A percentile compares a stretch with the other conserved stretches of the same genome.
Evolutionary conservation across 2,113 vertebrate species (phyloP).

Genomic region (Sapajus apella): DNA sequence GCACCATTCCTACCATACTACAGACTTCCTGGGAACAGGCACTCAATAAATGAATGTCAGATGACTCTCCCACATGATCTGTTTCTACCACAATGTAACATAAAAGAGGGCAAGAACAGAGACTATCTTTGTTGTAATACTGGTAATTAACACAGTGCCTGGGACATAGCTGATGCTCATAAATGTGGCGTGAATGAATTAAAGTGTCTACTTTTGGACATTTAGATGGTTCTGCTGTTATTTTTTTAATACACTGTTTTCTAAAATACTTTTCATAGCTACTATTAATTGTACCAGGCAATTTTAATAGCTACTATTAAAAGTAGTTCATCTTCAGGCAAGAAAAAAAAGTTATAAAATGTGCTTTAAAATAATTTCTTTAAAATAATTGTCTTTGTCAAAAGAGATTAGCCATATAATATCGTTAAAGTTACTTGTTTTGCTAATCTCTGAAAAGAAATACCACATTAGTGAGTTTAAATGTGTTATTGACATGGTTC

Average conservation of each 20-base stretch:
- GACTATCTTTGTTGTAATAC: not conserved
- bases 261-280: too few relatives aligned
- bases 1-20: not conserved
- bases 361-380: conserved; percentile 24
- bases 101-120: not conserved
- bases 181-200: not conserved
- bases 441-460: not conserved
- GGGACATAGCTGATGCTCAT: not conserved
- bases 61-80: not conserved
- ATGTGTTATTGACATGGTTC: not conserved
- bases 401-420: not conserved
- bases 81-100: not conserved
- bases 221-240: not conserved
- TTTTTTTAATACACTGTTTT: too few relatives aligned
- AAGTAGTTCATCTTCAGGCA: not conserved
- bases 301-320: not conserved
- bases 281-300: too few relatives aligned
- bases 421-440: not conserved
- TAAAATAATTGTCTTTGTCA: not conserved
- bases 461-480: not conserved
- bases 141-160: not conserved
- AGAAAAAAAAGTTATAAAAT: not conserved
- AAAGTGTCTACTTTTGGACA: not conserved
- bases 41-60: not conserved
- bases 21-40: not conserved